Percentiles rank a stretch among this genome's conserved stretches.
Evolutionary conservation across 2,888 invertebrate genomes (phyloP).

Genomic region (Muschampia plurimacula): DNA sequence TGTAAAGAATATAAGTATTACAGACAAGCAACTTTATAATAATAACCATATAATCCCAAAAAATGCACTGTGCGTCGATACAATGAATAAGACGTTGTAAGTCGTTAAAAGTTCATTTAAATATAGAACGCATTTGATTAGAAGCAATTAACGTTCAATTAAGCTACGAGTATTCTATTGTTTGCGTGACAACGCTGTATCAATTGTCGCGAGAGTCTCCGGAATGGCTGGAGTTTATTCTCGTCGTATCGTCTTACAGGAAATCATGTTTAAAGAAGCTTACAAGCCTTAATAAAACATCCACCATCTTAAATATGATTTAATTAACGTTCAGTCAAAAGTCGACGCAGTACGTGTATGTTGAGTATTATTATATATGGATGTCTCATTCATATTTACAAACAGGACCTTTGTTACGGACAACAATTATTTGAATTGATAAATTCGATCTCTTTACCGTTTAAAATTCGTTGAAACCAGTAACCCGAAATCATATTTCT

Average conservation of each 20-base stretch:
- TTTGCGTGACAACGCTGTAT: constrained; percentile 65
- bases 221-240: constrained; percentile 65
- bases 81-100: constrained; percentile 51
- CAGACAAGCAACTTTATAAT: too few relatives aligned
- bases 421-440: constrained; percentile 58
- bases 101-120: constrained; percentile 81
- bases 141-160: constrained; percentile 82
- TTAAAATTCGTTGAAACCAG: constrained; percentile 61
- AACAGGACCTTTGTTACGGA: constrained; percentile 21
- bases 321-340: constrained; percentile 31
- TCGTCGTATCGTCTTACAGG: constrained; percentile 57
- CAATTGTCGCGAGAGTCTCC: constrained; percentile 71
- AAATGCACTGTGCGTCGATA: background rate
- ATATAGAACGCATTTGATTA: constrained; percentile 85
- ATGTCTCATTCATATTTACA: background rate
- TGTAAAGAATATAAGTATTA: background rate
- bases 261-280: constrained; percentile 51
- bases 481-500: constrained; percentile 66
- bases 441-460: constrained; percentile 55
- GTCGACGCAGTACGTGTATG: constrained; percentile 4
- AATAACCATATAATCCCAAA: background rate
- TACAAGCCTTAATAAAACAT: constrained; percentile 43
- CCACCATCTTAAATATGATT: constrained; percentile 36
- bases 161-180: constrained; percentile 69
- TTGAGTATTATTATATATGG: background rate